Evolutionary conservation across 2,797 vertebrate genomes (phyloP), one percentile per base, ranked within the genome.

Genomic region (Catharus ustulatus): DNA sequence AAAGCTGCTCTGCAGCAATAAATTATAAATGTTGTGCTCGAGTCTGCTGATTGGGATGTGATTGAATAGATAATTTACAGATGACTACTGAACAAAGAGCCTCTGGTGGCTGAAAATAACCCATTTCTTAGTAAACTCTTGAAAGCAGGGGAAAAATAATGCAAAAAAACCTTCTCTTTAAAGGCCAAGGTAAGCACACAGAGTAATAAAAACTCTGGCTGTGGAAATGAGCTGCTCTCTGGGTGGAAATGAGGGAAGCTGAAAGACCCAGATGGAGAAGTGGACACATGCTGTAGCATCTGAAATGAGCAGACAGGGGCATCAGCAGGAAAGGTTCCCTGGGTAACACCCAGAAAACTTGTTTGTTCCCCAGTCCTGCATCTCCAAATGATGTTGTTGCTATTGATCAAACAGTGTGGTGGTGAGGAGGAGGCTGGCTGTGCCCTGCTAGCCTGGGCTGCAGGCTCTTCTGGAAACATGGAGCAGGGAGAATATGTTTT

Each of bases 1-100:
- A 89, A 59, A 86, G 67, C 51, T 59, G 40, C 84, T 92, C 46
- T 94, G 59, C 19, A 90, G 76, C 36, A 87, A 84, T 84, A 68
- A 72, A 85, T 67, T 63, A 81, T 63, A 88, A 94, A 81, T 46
- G 30, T 36, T 87, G 48, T 63, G 48, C 48, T 81, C 69, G 32
- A 87, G 46, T 59, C 45, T 94, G 79, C 59, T 88, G 64, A 54
- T 18, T 59, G 55, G 45, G 66, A 79, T 63, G 57, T 46, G 71
- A 84, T 11, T 84, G 61, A 85, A 75, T 30, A 68, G 45, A 51
- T 57, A 79, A 91, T 85, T 92, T 75, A 63, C n/a, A 79, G 67
- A 73, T 71, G 59, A 81, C 55, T 84, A 32, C 20, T 58, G 57
- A 88, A 88, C 34, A 91, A 78, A 93, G 80, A 89, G 38, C 58